Evolutionary conservation across 2,888 invertebrate species (phyloP).

Genomic region (Rhabditoides inermis): DNA sequence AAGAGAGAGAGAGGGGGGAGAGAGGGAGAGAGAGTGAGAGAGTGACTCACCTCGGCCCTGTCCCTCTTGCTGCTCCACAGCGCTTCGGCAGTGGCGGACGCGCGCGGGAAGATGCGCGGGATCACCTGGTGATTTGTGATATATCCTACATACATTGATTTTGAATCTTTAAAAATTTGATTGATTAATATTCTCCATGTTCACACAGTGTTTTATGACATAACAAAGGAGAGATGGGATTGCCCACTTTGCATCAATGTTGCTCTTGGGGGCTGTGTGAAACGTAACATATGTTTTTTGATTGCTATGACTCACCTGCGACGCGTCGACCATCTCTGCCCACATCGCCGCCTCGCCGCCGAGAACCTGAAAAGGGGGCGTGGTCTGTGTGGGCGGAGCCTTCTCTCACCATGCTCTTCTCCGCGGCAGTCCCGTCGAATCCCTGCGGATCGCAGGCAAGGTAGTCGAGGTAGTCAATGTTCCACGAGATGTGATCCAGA

Average conservation of each 20-base stretch:
- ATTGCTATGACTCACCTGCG: no score
- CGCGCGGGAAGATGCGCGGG: constrained; percentile 4
- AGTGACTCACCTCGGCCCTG: not conserved
- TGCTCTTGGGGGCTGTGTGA: no score
- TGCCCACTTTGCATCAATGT: no score
- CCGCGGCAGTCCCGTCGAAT: not conserved
- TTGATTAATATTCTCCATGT: no score
- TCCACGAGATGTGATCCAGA: constrained; percentile 12
- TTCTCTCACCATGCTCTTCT: not conserved
- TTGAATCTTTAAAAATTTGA: no score
- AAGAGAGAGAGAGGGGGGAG: no score
- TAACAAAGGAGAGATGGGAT: no score
- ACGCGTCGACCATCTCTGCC: constrained; percentile 10
- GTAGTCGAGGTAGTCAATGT: constrained; percentile 7
- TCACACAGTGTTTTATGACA: no score
- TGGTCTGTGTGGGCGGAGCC: not conserved
- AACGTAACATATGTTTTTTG: no score
- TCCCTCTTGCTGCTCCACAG: constrained; percentile 7
- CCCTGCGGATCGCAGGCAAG: constrained; percentile 11
- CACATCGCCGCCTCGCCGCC: constrained; percentile 13
- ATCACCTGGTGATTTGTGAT: no score
- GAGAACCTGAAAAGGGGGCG: not conserved
- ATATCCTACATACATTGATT: no score
- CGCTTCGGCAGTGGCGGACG: constrained; percentile 6
- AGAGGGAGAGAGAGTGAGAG: no score